These are phyloP conservation scores for Trissolcus basalis DNA, from an alignment of 1,140 invertebrate species.

Conservation along the genomic window DNA sequence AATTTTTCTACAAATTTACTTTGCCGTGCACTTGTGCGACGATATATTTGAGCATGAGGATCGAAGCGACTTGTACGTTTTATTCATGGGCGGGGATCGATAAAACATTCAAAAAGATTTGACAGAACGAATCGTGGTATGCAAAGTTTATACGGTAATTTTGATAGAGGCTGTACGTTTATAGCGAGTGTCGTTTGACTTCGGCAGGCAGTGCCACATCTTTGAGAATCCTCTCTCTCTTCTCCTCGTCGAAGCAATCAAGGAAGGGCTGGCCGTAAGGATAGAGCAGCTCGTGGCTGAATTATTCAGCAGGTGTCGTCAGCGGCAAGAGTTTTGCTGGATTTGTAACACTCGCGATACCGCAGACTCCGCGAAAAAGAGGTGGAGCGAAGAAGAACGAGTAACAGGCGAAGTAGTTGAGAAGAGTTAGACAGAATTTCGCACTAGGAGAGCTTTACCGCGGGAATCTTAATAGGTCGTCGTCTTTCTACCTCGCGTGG, in stretches of 20 bases:
- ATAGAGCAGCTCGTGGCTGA: constrained; percentile 64
- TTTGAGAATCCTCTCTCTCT: constrained; percentile 59
- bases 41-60: not conserved
- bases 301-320: constrained; percentile 70
- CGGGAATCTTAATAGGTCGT: constrained; percentile 59
- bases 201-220: constrained; percentile 37
- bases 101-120: constrained; percentile 48
- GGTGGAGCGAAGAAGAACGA: constrained; percentile 49
- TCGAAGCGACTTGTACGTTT: constrained; percentile 15
- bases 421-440: constrained; percentile 57
- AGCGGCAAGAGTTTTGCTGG: constrained; percentile 66
- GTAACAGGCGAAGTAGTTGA: constrained; percentile 37
- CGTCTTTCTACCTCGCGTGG: constrained; percentile 54
- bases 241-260: constrained; percentile 63
- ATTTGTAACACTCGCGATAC: constrained; percentile 69
- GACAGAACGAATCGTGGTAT: constrained; percentile 45
- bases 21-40: not conserved
- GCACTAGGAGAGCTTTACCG: constrained; percentile 54
- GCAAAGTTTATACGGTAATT: constrained; percentile 57
- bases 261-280: constrained; percentile 61
- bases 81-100: constrained; percentile 29
- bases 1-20: too few species aligned
- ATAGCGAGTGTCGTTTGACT: constrained; percentile 53
- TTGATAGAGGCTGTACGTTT: constrained; percentile 49
- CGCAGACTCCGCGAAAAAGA: constrained; percentile 58